Conservation (phyloP, 2,888 invertebrate species). For the Mantis religiosa region DNA sequence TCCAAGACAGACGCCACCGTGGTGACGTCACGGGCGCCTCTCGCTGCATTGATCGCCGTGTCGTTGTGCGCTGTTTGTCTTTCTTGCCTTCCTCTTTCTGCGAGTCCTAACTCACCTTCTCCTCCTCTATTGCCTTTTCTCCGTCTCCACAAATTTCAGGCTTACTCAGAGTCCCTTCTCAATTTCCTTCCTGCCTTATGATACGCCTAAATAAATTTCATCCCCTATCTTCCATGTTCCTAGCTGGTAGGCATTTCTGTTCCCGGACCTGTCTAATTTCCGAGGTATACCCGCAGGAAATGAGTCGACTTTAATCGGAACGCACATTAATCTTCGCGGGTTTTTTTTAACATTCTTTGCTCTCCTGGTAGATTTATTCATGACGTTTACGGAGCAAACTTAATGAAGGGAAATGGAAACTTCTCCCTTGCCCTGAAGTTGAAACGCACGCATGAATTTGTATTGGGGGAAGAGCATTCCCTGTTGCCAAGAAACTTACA, state of each 20-base stretch:
- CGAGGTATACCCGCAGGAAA: background rate
- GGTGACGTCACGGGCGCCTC: slow-evolving; percentile 16
- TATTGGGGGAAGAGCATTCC: background rate
- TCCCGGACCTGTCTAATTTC: background rate
- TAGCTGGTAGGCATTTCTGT: background rate
- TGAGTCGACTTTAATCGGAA: background rate
- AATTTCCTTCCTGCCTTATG: background rate
- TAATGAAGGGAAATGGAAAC: background rate
- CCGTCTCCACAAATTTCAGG: background rate
- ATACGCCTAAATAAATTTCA: background rate
- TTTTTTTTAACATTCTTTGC: background rate
- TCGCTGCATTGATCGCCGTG: slow-evolving; percentile 7
- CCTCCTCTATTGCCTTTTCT: background rate
- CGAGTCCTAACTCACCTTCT: background rate
- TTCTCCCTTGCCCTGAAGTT: background rate
- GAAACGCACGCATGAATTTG: background rate
- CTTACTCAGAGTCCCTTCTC: background rate
- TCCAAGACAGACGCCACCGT: background rate
- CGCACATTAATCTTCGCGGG: background rate
- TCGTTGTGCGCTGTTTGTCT: background rate
- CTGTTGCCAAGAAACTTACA: too few species aligned
- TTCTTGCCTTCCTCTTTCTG: background rate
- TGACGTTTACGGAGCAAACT: background rate
- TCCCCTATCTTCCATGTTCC: background rate
- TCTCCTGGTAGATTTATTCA: background rate